Base-by-base conservation (phyloP, 2,888 invertebrate genomes). In the Ormyrus labotus region DNA sequence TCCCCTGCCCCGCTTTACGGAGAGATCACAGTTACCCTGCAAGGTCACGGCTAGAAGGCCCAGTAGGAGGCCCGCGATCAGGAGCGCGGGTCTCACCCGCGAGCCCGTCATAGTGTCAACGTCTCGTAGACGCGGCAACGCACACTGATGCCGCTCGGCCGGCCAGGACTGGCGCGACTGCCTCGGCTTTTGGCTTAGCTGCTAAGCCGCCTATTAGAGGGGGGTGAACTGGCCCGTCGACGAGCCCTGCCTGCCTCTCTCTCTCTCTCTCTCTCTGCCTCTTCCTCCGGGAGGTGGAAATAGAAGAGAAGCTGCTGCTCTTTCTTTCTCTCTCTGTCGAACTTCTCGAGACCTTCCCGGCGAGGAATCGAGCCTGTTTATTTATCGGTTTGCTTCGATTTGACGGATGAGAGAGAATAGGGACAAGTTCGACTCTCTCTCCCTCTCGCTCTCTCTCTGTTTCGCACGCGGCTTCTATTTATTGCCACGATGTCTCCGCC, bases 31-130 rank as follows among this genome's bases (percentile, higher is more conserved):
- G 60, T 77, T 91, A 93, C 93, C 92, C 91, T 92, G 92, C 92
- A 92, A 92, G 92, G 92, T 89, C 89, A 91, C 89, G 91, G 92
- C 91, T 91, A 92, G 91, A 88, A 92, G 91, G 88, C 91, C 85
- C 84, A 87, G 87, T 87, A 92, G 90, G 91, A 92, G 92, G 91
- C 92, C 91, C 90, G 92, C 91, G 89, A 92, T 89, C 89, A 92
- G 88, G 87, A 92, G 90, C 91, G 92, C 91, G 91, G 92, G 92
- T 91, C 92, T 92, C 91, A 90, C 91, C 89, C 91, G 91, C 91
- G 91, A 92, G 92, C 92, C 92, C 92, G 92, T 92, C 92, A 92
- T 92, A 53, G 19, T 64, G 70, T 65, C 76, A 91, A 91, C 92
- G 91, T 91, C 88, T 93, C 91, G 92, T 93, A 92, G 86, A 84